Conservation (phyloP, 2,797 vertebrate genomes). For the Pelochelys cantorii region DNA sequence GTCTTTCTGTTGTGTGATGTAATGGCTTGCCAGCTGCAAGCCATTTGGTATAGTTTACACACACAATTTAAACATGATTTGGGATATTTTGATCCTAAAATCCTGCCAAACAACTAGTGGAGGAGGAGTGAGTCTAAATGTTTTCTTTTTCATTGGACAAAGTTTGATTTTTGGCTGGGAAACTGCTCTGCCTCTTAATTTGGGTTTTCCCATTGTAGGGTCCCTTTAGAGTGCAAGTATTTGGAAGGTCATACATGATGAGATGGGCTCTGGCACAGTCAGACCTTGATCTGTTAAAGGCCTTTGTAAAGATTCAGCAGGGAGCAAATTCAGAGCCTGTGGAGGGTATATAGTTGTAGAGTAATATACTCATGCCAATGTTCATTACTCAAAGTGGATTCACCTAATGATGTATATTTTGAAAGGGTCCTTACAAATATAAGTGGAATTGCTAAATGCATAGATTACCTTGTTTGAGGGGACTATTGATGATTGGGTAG, state of each 20-base stretch:
- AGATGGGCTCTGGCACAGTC: not conserved
- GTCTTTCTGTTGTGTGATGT: not conserved
- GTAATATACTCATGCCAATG: accelerated
- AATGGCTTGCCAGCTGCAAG: not conserved
- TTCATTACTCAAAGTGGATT: not conserved
- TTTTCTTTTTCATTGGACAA: not conserved
- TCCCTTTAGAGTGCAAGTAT: accelerated
- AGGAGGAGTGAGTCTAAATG: not conserved
- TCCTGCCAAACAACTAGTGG: not conserved
- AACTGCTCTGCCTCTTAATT: not conserved
- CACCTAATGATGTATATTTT: not conserved
- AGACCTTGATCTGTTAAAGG: not conserved
- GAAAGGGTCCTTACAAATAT: not conserved
- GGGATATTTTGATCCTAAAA: accelerated
- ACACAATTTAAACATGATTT: not conserved
- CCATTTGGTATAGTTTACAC: not conserved
- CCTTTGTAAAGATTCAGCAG: not conserved
- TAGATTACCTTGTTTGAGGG: constrained; percentile 2
- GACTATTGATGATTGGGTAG: not conserved
- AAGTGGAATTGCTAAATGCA: not conserved
- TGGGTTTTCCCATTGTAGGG: not conserved
- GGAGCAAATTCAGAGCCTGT: accelerated
- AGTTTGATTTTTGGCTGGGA: not conserved
- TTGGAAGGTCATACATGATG: not conserved
- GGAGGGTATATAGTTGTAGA: not conserved